Conservation (phyloP, 2,113 vertebrate species). For the Pterophyllum scalare region DNA sequence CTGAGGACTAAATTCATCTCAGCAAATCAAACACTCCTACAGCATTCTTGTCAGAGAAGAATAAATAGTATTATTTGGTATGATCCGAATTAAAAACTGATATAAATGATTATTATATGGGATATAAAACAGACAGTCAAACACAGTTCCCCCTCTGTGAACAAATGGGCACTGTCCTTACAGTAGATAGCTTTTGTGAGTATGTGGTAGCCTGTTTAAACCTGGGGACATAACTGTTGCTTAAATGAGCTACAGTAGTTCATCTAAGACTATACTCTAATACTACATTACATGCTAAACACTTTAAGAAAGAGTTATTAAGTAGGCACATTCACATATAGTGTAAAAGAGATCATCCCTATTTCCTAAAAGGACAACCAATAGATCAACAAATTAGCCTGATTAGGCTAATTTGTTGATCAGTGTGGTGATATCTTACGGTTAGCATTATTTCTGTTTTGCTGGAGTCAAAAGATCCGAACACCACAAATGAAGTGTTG, state of each 20-base stretch:
- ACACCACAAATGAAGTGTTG: background rate
- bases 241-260: background rate
- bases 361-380: background rate
- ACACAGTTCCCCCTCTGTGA: background rate
- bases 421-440: background rate
- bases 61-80: background rate
- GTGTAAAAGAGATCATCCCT: background rate
- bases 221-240: background rate
- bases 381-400: too few relatives aligned
- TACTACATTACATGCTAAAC: background rate
- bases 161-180: background rate
- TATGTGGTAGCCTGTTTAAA: background rate
- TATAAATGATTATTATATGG: background rate
- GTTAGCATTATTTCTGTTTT: background rate
- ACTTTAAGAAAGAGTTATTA: background rate
- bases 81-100: background rate
- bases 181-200: background rate
- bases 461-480: background rate
- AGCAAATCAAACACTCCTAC: slow-evolving; percentile 12
- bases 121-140: background rate
- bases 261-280: background rate
- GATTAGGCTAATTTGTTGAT: background rate
- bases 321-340: background rate
- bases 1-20: slow-evolving; percentile 41
- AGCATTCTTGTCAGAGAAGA: background rate